Evolutionary conservation across 2,797 vertebrate genomes (phyloP), one percentile per base, ranked within the genome.

Genomic region (Craterocephalus amniculus): DNA sequence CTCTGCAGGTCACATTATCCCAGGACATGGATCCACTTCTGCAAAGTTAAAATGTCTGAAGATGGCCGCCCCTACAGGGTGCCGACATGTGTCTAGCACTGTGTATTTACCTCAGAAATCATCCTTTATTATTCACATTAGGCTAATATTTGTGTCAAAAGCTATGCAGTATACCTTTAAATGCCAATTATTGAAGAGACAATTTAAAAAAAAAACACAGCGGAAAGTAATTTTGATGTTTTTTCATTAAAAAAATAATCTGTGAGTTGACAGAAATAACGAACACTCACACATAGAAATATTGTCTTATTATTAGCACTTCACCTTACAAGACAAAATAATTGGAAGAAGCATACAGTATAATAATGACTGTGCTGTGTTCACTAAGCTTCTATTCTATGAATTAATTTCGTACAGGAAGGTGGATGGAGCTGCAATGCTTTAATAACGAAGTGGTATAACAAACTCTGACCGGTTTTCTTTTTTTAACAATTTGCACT

Each of bases 401-500:
- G 22, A 54, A 63, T 52, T 58, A 48, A 38, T 66, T 24, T 29
- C 34, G 6, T 20, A 22, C 0, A 10, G 27, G 11, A 24, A 26
- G 58, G 26, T 14, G 63, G 29, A 12, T 54, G 38, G 34, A 11
- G 43, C 31, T 45, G 32, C 24, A 8, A 58, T 48, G 36, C 29
- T 31, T 60, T 56, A 32, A 27, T 4, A 49, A 59, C 34, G 68
- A 56, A 57, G 35, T 24, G 16, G 61, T 3, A 10, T 34, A 38
- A 77, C 32, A 57, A 27, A 27, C 12, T 70, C 35, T 34, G 58
- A 61, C 36, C 43, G 24, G 34, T 4, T 56, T 76, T 71, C 34
- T 26, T 59, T 67, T 76, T 70, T 63, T 24, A 65, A 66, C 54
- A 56, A 2, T 72, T 58, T 71, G 22, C 40, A 70, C 51, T 6